A percentile compares a stretch with the other conserved stretches of the same genome.
Conservation (phyloP, 2,113 vertebrate genomes). For the Oenanthe oenanthe region DNA sequence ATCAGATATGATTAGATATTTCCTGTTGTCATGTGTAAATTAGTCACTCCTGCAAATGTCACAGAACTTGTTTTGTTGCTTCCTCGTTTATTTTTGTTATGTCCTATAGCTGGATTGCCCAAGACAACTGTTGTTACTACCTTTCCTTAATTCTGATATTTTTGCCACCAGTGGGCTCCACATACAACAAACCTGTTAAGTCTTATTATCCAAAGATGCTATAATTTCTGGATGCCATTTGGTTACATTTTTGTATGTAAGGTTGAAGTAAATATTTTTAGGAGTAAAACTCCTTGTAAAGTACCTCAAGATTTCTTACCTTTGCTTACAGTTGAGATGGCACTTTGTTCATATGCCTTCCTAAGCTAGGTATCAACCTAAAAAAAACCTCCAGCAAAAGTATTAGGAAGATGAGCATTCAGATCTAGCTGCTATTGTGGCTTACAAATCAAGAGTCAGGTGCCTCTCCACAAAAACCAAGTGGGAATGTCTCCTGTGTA, state of each 20-base stretch:
- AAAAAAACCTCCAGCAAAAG: neutral
- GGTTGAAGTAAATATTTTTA: neutral
- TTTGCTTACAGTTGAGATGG: neutral
- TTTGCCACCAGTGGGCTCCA: neutral
- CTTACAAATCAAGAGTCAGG: neutral
- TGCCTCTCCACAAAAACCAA: neutral
- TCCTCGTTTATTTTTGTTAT: neutral
- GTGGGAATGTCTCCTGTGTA: neutral
- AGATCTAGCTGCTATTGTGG: neutral
- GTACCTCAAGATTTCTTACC: neutral
- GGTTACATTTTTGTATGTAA: neutral
- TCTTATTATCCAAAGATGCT: neutral
- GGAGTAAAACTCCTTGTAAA: neutral
- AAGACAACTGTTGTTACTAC: neutral
- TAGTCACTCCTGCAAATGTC: slow-evolving; percentile 26
- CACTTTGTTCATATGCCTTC: neutral
- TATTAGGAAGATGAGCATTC: neutral
- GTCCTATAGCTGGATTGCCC: neutral
- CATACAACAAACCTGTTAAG: neutral
- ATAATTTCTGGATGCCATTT: neutral
- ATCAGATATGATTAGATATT: slow-evolving; percentile 28
- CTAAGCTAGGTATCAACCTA: neutral
- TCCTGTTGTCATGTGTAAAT: slow-evolving; percentile 28
- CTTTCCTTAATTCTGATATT: accelerated
- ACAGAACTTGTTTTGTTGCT: slow-evolving; percentile 8